Evolutionary conservation across 2,797 vertebrate species (phyloP), one percentile per base, ranked within the genome.

Genomic region (Todus mexicanus): DNA sequence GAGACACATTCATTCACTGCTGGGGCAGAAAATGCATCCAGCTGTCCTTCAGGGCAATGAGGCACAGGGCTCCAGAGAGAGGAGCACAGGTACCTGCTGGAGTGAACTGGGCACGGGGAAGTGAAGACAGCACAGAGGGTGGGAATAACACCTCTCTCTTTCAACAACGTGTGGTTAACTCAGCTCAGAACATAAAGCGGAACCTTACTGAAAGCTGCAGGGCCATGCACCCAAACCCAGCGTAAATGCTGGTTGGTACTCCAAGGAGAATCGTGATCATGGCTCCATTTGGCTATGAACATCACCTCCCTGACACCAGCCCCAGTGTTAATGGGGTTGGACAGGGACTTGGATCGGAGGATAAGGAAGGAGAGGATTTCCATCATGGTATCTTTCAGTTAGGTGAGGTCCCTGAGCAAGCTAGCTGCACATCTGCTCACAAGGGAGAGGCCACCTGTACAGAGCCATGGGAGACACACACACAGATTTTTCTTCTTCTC

Each of bases 321-420:
- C 66, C 40, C 5, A 4, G 0, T 19, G 31, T 33, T 71, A 43
- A 0, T 1, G 22, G 43, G 13, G 27, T 25, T 45, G 45, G 37
- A 51, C 26, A 33, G 60, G 29, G 43, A 26, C 45, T 66, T 4
- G 1, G 61, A 51, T 25, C 21, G 68, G 35, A 35, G 70, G 51
- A 60, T 23, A 61, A 60, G 57, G 31, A 23, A 59, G 47, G 23
- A 47, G 2, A 70, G 8, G 7, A n/a, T 60, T 88, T 56, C 60
- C 63, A 1, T 22, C 1, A 0, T 18, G 47, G 8, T 38, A 12
- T 42, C 54, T 21, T 75, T 66, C 27, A 65, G 23, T 31, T 17
- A 25, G 43, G 72, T 18, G 37, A 56, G 27, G 45, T 42, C n/a
- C 31, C n/a, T 70, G 38, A 74, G 48, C 45, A 71, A 17, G 31